phyloP scores from a whole-genome alignment of 2,113 vertebrate species.

The Ginglymostoma cirratum region DNA sequence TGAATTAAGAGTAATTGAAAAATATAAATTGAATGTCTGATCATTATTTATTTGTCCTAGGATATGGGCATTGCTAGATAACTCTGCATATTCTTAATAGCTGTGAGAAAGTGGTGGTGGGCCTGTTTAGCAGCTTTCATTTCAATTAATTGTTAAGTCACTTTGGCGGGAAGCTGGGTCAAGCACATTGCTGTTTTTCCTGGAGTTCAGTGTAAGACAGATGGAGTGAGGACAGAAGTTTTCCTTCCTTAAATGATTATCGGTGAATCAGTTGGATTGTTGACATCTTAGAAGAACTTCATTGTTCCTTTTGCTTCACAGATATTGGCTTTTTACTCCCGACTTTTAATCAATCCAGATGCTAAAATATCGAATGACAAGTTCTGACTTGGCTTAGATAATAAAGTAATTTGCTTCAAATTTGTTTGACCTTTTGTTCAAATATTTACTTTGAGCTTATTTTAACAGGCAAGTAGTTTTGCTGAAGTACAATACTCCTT shows the following conservation, averaged over 20 bases:
- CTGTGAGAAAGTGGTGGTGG: not conserved
- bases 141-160: not conserved
- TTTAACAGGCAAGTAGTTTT: not conserved
- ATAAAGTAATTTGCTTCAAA: not conserved
- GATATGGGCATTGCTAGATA: not conserved
- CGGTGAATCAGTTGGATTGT: not conserved
- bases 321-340: not conserved
- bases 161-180: not conserved
- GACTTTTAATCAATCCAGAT: not conserved
- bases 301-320: not conserved
- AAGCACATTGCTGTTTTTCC: not conserved
- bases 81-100: not conserved
- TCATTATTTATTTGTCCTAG: not conserved
- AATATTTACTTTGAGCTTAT: not conserved
- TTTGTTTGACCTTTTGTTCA: not conserved
- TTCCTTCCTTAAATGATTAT: not conserved
- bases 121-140: not conserved
- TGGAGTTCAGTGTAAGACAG: not conserved
- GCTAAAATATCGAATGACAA: not conserved
- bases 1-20: not conserved
- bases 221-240: not conserved
- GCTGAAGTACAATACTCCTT: not conserved
- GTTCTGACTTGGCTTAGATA: not conserved
- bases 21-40: not conserved
- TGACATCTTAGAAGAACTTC: not conserved